A percentile compares a stretch with the other conserved stretches of the same genome.
Conservation (phyloP, 2,888 invertebrate genomes). For the Ephialtes manifestator region DNA sequence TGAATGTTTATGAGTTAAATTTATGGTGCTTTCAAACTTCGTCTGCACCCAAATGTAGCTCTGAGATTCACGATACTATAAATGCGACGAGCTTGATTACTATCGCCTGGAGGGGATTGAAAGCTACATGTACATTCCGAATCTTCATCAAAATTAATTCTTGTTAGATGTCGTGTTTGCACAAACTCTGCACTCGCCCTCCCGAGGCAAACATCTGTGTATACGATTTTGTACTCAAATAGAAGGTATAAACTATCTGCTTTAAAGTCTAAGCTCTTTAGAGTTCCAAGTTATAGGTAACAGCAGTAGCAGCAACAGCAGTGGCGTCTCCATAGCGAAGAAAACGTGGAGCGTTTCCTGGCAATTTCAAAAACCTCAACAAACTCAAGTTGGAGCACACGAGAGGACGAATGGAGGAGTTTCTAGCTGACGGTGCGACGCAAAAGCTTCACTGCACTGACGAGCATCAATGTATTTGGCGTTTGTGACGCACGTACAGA, state of each 20-base stretch:
- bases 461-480: constrained; percentile 32
- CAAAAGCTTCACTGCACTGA: neutral
- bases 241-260: neutral
- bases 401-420: constrained; percentile 23
- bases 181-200: neutral
- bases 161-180: constrained; percentile 51
- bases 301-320: constrained; percentile 11
- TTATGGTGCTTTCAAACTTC: too few species aligned
- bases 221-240: constrained; percentile 42
- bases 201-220: neutral
- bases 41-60: neutral
- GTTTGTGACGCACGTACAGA: constrained; percentile 14
- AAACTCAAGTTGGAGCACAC: constrained; percentile 14
- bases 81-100: neutral
- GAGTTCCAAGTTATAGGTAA: constrained; percentile 1
- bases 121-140: neutral
- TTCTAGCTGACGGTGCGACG: constrained; percentile 27
- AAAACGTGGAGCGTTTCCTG: neutral
- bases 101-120: neutral
- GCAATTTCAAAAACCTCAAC: constrained; percentile 28
- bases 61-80: neutral
- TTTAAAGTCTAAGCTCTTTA: neutral
- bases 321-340: neutral
- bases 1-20: too few species aligned
- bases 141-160: constrained; percentile 39